These are phyloP conservation scores for Ovibos moschatus DNA, from an alignment of 2,113 vertebrate species.

Conservation along the genomic window DNA sequence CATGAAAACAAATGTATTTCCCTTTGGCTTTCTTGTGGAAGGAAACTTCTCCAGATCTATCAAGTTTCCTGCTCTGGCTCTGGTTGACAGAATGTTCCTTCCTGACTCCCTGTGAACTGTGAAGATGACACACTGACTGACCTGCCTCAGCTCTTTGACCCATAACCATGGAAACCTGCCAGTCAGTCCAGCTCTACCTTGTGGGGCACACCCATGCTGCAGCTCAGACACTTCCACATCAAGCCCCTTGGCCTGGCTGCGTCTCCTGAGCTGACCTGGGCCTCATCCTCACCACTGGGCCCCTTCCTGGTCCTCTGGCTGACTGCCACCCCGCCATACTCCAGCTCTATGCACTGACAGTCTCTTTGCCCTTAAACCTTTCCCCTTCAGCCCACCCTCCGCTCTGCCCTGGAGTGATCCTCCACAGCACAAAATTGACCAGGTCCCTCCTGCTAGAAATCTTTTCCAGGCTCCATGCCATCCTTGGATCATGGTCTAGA, in stretches of 20 bases:
- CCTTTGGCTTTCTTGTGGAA: conserved; percentile 34
- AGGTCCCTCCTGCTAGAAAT: neutral
- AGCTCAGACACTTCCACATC: neutral
- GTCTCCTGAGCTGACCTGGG: neutral
- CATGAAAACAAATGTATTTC: conserved; percentile 63
- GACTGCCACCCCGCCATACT: no score
- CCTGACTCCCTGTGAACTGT: neutral
- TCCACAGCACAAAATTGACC: neutral
- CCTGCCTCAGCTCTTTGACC: neutral
- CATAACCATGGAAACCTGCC: neutral
- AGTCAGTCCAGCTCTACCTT: neutral
- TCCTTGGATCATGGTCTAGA: neutral
- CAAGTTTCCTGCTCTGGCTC: conserved; percentile 31
- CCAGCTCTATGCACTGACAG: no score
- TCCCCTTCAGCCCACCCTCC: neutral
- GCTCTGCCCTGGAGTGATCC: neutral
- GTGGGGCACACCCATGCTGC: neutral
- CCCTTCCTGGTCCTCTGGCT: neutral
- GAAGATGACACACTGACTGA: neutral
- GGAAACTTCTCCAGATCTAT: neutral
- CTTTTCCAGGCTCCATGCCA: neutral
- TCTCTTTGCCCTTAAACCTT: neutral
- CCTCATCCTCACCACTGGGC: neutral
- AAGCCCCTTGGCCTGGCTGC: neutral
- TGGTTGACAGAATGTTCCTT: neutral